phyloP scores from a whole-genome alignment of 2,113 vertebrate genomes.

The Apodemus sylvaticus region DNA sequence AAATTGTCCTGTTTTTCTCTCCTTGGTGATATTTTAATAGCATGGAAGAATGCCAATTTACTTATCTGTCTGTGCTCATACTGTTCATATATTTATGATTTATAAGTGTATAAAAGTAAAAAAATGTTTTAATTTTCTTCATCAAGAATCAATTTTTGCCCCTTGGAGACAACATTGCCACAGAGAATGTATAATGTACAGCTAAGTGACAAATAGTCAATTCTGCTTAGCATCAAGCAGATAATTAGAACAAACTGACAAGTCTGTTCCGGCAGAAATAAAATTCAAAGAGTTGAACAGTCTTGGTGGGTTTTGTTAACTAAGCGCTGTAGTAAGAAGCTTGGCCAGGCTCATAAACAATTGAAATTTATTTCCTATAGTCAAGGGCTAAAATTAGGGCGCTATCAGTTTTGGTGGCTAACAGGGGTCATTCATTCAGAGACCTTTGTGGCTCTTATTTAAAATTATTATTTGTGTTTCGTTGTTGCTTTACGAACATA shows the following conservation, averaged over 20 bases:
- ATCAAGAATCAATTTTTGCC: background rate
- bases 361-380: background rate
- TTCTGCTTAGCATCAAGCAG: background rate
- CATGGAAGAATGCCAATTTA: background rate
- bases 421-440: background rate
- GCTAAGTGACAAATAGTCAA: background rate
- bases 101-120: background rate
- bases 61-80: background rate
- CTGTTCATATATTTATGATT: background rate
- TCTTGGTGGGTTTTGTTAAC: background rate
- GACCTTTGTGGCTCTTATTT: background rate
- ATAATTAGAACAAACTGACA: background rate
- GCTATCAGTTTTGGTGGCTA: background rate
- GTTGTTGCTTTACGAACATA: background rate
- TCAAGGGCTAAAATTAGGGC: background rate
- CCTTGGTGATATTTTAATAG: constrained; percentile 5
- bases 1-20: background rate
- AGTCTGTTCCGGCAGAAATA: background rate
- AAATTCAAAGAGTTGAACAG: background rate
- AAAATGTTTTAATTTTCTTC: background rate
- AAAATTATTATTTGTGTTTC: background rate
- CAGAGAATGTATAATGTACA: background rate
- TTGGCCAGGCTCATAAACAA: background rate
- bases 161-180: background rate
- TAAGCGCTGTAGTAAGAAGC: background rate